phyloP scores from a whole-genome alignment of 2,797 vertebrate species.

The Malurus splendens region DNA sequence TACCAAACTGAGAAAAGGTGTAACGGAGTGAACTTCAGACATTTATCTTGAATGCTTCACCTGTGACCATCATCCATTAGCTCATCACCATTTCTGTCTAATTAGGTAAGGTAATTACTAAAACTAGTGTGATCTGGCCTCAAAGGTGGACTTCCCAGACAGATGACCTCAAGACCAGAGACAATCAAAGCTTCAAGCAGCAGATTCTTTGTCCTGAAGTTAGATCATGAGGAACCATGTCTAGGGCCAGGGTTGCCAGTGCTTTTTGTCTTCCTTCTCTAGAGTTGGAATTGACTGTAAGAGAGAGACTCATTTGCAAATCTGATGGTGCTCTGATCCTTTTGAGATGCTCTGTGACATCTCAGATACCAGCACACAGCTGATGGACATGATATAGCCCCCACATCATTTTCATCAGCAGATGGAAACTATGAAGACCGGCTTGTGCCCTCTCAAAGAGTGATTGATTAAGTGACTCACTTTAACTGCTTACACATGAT shows the following conservation, averaged over 20 bases:
- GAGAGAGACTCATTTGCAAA: neutral
- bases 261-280: neutral
- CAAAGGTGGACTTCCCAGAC: neutral
- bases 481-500: neutral
- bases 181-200: neutral
- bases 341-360: neutral
- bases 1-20: neutral
- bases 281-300: neutral
- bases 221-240: neutral
- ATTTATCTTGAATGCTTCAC: neutral
- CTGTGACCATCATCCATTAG: neutral
- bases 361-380: neutral
- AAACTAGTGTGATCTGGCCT: neutral
- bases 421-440: neutral
- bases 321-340: neutral
- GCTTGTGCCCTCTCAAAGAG: neutral
- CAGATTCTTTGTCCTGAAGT: neutral
- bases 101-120: neutral
- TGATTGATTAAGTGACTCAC: neutral
- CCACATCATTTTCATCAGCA: neutral
- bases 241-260: neutral
- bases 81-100: neutral
- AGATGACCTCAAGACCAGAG: neutral
- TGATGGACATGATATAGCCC: neutral
- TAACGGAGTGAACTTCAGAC: neutral